Evolutionary conservation across 2,113 vertebrate species (phyloP).

Genomic region (Nerophis ophidion): DNA sequence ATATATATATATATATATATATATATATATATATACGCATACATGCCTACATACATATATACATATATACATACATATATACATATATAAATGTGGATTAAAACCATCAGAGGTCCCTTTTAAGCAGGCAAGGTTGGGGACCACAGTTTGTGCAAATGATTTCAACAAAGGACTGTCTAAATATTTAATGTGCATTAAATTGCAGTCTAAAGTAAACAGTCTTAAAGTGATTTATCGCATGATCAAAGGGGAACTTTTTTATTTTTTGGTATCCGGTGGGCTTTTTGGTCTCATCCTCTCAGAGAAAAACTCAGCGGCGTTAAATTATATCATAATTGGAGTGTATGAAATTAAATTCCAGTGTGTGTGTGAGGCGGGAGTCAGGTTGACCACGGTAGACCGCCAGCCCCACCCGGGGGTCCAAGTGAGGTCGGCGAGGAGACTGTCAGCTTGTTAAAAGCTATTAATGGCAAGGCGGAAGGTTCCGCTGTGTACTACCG

Average conservation of each 20-base stretch:
- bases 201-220: not conserved
- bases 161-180: slow-evolving; percentile 39
- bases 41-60: too few species aligned
- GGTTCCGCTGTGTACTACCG: slow-evolving; percentile 47
- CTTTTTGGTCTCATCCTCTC: not conserved
- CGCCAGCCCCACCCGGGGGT: slow-evolving; percentile 41
- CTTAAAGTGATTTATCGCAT: not conserved
- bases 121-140: not conserved
- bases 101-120: too few species aligned
- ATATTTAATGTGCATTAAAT: slow-evolving; percentile 45
- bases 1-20: too few species aligned
- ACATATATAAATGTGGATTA: too few species aligned
- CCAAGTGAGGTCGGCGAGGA: slow-evolving; percentile 57
- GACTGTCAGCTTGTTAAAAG: slow-evolving; percentile 64
- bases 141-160: not conserved
- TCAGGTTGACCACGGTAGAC: slow-evolving; percentile 25
- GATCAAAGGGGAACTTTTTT: not conserved
- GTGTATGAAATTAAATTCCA: slow-evolving; percentile 14
- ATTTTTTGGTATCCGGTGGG: not conserved
- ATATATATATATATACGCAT: too few species aligned
- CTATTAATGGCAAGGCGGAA: slow-evolving; percentile 57
- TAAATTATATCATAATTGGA: not conserved
- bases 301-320: not conserved
- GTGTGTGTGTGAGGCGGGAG: slow-evolving; percentile 9
- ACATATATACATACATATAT: too few species aligned